These are phyloP conservation scores for Nothoprocta pentlandii DNA, from an alignment of 2,113 vertebrate species.

Conservation along the genomic window DNA sequence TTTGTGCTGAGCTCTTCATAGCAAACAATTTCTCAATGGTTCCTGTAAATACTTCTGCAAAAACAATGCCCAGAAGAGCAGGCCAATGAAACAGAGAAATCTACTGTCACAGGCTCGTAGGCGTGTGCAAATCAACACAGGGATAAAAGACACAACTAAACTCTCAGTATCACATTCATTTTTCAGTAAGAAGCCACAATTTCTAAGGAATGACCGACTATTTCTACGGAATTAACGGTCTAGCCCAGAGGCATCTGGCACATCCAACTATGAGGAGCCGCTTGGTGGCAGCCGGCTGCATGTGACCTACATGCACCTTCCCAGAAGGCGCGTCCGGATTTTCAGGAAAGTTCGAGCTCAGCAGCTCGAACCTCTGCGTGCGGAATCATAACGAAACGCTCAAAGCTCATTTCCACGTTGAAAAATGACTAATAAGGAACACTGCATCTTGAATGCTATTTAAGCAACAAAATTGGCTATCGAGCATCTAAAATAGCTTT, in stretches of 20 bases:
- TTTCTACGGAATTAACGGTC: neutral
- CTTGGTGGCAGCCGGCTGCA: neutral
- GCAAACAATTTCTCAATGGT: neutral
- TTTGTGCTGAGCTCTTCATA: neutral
- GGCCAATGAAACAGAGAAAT: neutral
- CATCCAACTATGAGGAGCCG: neutral
- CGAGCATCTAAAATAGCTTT: neutral
- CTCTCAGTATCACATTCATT: neutral
- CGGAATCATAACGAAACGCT: neutral
- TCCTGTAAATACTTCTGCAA: neutral
- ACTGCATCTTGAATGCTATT: neutral
- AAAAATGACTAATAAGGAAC: neutral
- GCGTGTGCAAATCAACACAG: neutral
- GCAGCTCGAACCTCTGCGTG: neutral
- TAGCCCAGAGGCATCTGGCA: neutral
- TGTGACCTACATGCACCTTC: neutral
- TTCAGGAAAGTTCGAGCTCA: neutral
- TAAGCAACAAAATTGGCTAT: neutral
- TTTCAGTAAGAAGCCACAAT: neutral
- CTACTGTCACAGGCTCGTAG: neutral
- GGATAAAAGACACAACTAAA: neutral
- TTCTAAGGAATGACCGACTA: neutral
- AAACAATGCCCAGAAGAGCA: neutral
- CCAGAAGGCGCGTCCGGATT: neutral
- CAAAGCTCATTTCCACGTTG: neutral